Evolutionary conservation across 2,113 vertebrate species (phyloP).

Genomic region (Siniperca knerii): DNA sequence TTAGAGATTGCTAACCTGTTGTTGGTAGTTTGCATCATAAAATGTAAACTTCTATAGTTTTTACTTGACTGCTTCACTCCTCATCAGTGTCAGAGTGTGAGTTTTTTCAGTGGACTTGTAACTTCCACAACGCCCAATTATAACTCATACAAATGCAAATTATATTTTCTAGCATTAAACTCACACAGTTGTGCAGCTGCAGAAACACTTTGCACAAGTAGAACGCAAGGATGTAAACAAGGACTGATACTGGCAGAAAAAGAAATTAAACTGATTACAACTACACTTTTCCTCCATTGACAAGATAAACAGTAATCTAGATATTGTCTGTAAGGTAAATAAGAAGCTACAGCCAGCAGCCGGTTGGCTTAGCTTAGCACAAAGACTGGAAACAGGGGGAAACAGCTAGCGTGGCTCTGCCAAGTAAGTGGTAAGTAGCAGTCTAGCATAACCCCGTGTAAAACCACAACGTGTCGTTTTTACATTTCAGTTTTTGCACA

Average conservation of each 20-base stretch:
- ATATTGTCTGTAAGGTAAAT: neutral
- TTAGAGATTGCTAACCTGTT: neutral
- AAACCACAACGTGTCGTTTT: neutral
- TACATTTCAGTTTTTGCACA: too few species aligned
- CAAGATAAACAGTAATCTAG: neutral
- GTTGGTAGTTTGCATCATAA: neutral
- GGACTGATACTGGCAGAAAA: neutral
- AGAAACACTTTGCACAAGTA: slow-evolving; percentile 11
- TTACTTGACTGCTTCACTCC: neutral
- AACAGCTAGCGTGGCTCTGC: neutral
- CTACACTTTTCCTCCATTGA: neutral
- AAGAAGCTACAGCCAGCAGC: neutral
- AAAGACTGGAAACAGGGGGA: neutral
- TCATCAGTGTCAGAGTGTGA: neutral
- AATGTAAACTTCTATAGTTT: neutral
- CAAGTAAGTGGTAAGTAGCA: neutral
- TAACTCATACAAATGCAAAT: slow-evolving; percentile 36
- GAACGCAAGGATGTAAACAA: neutral
- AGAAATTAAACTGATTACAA: neutral
- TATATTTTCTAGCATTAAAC: neutral
- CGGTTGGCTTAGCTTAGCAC: slow-evolving; percentile 2
- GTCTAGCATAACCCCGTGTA: neutral
- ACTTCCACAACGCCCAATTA: slow-evolving; percentile 61
- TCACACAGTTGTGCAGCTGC: neutral
- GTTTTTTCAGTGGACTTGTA: neutral